Percentiles rank a stretch among this genome's conserved stretches.
These are phyloP conservation scores for Acrobasis repandana DNA, from an alignment of 2,888 invertebrate genomes.

Conservation along the genomic window DNA sequence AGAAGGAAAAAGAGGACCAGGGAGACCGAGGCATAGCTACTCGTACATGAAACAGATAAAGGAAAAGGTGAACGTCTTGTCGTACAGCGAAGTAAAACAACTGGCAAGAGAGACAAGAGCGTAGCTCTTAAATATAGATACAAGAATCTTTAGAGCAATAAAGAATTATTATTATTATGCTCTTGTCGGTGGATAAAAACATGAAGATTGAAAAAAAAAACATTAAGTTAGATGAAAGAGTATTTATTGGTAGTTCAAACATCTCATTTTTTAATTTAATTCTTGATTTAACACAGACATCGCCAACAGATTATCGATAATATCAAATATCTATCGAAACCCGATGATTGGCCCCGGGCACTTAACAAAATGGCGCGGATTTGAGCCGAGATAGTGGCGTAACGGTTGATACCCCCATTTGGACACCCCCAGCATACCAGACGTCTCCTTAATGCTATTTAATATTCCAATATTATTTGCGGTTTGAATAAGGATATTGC, in stretches of 20 bases:
- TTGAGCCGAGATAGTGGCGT: slow-evolving; percentile 13
- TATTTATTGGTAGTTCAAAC: not conserved
- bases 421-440: slow-evolving; percentile 13
- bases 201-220: too few species aligned
- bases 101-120: too few species aligned
- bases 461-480: slow-evolving; percentile 6
- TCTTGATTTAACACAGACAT: not conserved
- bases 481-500: not conserved
- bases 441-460: slow-evolving; percentile 11
- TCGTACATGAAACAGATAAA: too few species aligned
- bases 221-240: too few species aligned
- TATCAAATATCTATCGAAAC: slow-evolving; percentile 11
- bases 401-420: slow-evolving; percentile 12
- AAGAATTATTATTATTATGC: too few species aligned
- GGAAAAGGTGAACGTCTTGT: too few species aligned
- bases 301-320: slow-evolving; percentile 9
- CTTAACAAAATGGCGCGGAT: slow-evolving; percentile 9
- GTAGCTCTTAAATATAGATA: too few species aligned
- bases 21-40: too few species aligned
- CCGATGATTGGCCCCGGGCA: slow-evolving; percentile 11
- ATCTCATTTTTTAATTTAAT: not conserved
- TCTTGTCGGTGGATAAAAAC: too few species aligned
- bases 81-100: too few species aligned
- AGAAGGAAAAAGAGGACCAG: too few species aligned
- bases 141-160: too few species aligned